These are phyloP conservation scores for Antennarius maculatus DNA, from an alignment of 2,797 vertebrate species.

Conservation along the genomic window DNA sequence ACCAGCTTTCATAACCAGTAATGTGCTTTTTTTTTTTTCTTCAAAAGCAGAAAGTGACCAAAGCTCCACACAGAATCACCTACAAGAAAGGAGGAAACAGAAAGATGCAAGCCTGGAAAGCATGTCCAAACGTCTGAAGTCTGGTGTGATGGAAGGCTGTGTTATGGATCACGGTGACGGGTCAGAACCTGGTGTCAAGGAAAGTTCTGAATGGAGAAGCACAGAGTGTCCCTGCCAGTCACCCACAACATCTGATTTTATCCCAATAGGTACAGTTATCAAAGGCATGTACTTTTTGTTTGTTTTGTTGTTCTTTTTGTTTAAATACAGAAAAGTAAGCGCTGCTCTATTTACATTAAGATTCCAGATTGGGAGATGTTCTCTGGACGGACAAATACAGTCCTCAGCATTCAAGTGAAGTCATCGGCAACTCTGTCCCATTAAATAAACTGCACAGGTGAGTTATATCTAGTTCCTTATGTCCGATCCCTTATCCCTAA, in stretches of 20 bases:
- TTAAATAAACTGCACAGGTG: conserved; percentile 88
- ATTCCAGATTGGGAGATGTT: conserved; percentile 78
- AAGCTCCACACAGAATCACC: neutral
- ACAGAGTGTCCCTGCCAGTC: neutral
- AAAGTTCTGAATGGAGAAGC: neutral
- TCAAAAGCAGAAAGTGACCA: conserved; percentile 13
- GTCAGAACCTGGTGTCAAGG: neutral
- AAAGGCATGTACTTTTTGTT: no score
- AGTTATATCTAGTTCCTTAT: conserved; percentile 11
- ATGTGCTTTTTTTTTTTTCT: neutral
- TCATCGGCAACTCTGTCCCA: conserved; percentile 86
- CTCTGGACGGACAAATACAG: conserved; percentile 96
- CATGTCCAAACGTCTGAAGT: conserved; percentile 48
- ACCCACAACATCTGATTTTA: neutral
- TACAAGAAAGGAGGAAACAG: conserved; percentile 59
- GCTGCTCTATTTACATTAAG: conserved; percentile 55
- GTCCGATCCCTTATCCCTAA: neutral
- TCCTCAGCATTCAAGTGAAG: conserved; percentile 85
- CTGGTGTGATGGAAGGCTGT: neutral
- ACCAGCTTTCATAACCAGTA: neutral
- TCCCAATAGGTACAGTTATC: conserved; percentile 39
- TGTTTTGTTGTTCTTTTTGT: neutral
- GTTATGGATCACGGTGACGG: neutral
- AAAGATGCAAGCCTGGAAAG: conserved; percentile 31
- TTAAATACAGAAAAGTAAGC: neutral